Conservation (phyloP, 2,113 vertebrate species). For the Scomber colias region DNA sequence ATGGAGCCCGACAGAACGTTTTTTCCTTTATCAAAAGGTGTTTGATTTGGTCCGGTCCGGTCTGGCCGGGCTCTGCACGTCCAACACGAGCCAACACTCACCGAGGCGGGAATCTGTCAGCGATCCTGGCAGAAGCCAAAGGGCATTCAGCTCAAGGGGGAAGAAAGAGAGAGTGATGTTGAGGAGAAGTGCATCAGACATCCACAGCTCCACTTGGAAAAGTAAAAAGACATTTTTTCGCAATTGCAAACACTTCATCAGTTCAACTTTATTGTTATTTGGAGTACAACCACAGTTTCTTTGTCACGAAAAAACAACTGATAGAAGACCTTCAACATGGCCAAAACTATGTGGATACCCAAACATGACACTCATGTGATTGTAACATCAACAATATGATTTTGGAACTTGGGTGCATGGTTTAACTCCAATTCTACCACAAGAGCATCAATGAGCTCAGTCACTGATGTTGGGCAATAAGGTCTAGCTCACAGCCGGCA, state of each 20-base stretch:
- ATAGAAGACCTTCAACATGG: not conserved
- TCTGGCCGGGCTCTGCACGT: slow-evolving; percentile 29
- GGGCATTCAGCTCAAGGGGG: slow-evolving; percentile 7
- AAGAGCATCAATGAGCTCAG: no score
- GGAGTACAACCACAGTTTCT: not conserved
- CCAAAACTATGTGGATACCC: not conserved
- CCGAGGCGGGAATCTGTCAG: slow-evolving; percentile 60
- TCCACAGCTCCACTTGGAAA: not conserved
- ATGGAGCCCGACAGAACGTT: slow-evolving; percentile 43
- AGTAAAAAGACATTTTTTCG: slow-evolving; percentile 7
- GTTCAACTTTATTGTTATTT: not conserved
- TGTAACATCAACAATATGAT: no score
- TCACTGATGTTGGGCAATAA: no score
- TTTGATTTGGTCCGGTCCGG: slow-evolving; percentile 67
- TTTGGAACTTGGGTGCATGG: no score
- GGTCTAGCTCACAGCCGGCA: no score
- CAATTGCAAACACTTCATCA: slow-evolving; percentile 32
- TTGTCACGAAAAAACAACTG: not conserved
- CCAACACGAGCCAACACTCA: slow-evolving; percentile 32
- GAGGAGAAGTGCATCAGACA: slow-evolving; percentile 40
- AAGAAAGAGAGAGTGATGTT: slow-evolving; percentile 15
- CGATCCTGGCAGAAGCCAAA: slow-evolving; percentile 24
- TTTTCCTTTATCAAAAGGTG: slow-evolving; percentile 35
- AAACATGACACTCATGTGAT: not conserved
- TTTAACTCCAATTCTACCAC: no score